A percentile compares a stretch with the other conserved stretches of the same genome.
Conservation (phyloP, 2,888 invertebrate genomes). For the Octodonta nipae region DNA sequence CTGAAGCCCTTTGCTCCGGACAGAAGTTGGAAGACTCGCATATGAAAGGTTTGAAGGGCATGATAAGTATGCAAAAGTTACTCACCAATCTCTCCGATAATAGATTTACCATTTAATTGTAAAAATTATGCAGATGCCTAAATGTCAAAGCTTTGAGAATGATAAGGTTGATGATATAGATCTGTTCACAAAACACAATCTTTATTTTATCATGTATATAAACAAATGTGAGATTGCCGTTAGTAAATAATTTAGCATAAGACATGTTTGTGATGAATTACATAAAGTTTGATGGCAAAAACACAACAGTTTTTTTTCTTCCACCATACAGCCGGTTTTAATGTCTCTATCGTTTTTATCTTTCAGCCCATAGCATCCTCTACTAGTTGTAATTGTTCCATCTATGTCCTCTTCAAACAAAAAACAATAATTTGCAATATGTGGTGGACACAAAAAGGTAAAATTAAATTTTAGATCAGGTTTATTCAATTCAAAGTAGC, state of each 20-base stretch:
- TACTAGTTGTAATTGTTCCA: conserved; percentile 11
- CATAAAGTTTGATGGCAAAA: conserved; percentile 17
- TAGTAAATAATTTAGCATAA: no score
- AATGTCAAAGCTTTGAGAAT: no score
- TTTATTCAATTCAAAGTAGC: conserved; percentile 12
- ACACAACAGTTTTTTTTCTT: conserved; percentile 12
- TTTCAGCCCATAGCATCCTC: conserved; percentile 14
- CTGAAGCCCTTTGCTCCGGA: no score
- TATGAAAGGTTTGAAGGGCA: no score
- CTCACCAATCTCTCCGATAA: no score
- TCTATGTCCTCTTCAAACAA: conserved; percentile 8
- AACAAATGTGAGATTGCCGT: no score
- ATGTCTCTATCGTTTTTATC: conserved; percentile 10
- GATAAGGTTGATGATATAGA: no score
- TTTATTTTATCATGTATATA: no score
- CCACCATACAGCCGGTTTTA: conserved; percentile 14
- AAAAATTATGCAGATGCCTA: not conserved
- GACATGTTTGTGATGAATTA: conserved; percentile 8
- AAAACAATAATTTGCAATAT: conserved; percentile 17
- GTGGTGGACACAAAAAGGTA: conserved; percentile 15
- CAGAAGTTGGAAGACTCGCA: no score
- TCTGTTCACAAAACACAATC: no score
- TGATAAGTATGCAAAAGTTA: no score
- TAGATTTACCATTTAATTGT: no score
- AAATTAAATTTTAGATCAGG: conserved; percentile 11